phyloP scores from a whole-genome alignment of 2,888 invertebrate species.

The Colostygia pectinataria region DNA sequence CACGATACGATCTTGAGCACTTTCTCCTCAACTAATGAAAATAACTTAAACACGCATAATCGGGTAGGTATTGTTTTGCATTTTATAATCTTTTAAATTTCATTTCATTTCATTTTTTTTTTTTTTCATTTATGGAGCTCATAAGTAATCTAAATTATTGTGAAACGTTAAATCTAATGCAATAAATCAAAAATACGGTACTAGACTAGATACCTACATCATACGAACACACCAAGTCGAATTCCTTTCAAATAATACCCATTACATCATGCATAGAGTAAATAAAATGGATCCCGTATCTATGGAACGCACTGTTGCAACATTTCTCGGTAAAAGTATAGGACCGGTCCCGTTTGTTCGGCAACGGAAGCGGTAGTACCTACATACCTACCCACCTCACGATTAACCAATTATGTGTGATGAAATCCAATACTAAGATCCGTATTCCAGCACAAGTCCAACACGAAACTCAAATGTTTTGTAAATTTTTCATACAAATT shows the following conservation, averaged over 20 bases:
- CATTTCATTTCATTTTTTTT: too few relatives aligned
- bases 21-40: conserved; percentile 24
- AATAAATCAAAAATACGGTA: too few relatives aligned
- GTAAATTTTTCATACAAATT: not conserved
- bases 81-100: too few relatives aligned
- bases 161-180: too few relatives aligned
- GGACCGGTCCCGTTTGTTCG: conserved; percentile 18
- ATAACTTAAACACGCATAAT: too few relatives aligned
- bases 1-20: conserved; percentile 28
- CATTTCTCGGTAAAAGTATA: conserved; percentile 10
- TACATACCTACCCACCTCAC: not conserved
- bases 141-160: too few relatives aligned
- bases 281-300: conserved; percentile 17
- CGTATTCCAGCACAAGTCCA: too few relatives aligned
- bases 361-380: conserved; percentile 10
- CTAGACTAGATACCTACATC: too few relatives aligned
- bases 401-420: conserved; percentile 11
- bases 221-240: too few relatives aligned
- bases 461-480: too few relatives aligned
- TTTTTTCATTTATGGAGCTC: too few relatives aligned
- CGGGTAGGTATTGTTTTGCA: too few relatives aligned
- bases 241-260: conserved; percentile 10
- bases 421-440: conserved; percentile 10
- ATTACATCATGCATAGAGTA: conserved; percentile 15
- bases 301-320: conserved; percentile 24